Base-by-base conservation (phyloP, 2,797 vertebrate genomes). In the Huso huso region DNA sequence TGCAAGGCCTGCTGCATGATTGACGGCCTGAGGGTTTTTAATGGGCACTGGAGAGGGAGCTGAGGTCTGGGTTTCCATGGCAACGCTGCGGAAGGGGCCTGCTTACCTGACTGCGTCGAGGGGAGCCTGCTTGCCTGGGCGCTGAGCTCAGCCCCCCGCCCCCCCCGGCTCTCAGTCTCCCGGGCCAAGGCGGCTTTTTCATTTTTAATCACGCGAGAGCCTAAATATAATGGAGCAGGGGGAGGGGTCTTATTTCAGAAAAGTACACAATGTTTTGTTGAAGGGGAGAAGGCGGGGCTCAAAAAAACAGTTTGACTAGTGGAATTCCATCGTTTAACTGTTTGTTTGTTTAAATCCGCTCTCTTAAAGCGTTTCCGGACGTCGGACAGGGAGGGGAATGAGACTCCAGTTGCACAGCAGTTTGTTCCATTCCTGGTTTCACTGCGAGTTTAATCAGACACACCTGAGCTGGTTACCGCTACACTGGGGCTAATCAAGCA, bases 11-110 rank as follows among this genome's bases (percentile, higher is more conserved):
- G 63, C 71, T 69, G 70, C 69, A 74, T 83, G 82, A 84, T 77
- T 79, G 78, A 77, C 82, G 71, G 78, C 78, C 77, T 70, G 78
- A 78, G 80, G 77, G 78, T 90, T 80, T 79, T 79, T 78, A 79
- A 78, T 79, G 74, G 71, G 74, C 75, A 76, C 75, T 71, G 69
- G 73, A 76, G 80, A 84, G 82, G 72, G 73, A 79, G 76, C 74
- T 70, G 78, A 79, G 78, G 79, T 76, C 72, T 72, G 72, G 73
- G 82, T 84, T 79, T 72, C 78, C 80, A 81, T 84, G 73, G 81
- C 77, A 83, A 84, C 82, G 72, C 66, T 71, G 66, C 64, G 70
- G 73, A 68, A 55, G 65, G 71, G 71, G 64, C 68, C 69, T 67
- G 69, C 70, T 69, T 65, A 59, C 58, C 65, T 18, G 69, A 58